These are phyloP conservation scores for Lasioglossum pauxillum DNA, from an alignment of 2,888 invertebrate genomes.

Conservation along the genomic window DNA sequence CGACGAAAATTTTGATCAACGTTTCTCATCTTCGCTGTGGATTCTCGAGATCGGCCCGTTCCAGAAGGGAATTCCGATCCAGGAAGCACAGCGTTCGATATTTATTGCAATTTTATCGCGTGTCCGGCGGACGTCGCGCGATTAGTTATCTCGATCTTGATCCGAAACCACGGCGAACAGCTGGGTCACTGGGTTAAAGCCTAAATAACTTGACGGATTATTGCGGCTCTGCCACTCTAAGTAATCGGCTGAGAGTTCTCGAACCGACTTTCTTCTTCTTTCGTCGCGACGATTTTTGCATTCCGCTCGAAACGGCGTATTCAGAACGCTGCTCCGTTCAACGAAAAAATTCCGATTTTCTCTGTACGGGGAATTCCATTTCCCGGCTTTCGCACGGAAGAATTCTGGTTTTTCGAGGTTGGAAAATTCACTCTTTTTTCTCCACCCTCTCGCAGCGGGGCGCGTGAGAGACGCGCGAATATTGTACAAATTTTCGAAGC, in stretches of 20 bases:
- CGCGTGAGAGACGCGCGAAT: not conserved
- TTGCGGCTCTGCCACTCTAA: constrained; percentile 20
- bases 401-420: not conserved
- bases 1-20: too few relatives aligned
- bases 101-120: constrained; percentile 29
- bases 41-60: not conserved
- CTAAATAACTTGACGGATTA: constrained; percentile 53
- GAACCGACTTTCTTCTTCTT: constrained; percentile 10
- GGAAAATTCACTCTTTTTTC: not conserved
- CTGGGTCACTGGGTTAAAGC: constrained; percentile 54
- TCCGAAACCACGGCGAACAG: constrained; percentile 17
- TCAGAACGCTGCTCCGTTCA: not conserved
- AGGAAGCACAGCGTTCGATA: constrained; percentile 1
- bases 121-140: not conserved
- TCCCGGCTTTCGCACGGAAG: not conserved
- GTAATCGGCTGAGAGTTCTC: constrained; percentile 50
- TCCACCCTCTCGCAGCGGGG: not conserved
- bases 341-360: not conserved
- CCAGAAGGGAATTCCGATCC: not conserved
- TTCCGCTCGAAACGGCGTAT: not conserved
- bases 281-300: not conserved
- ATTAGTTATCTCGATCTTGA: constrained; percentile 46
- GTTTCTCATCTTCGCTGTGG: too few relatives aligned
- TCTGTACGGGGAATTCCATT: not conserved
- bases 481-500: not conserved